Base-by-base conservation (phyloP, 2,797 vertebrate species). In the Acanthiza pusilla region DNA sequence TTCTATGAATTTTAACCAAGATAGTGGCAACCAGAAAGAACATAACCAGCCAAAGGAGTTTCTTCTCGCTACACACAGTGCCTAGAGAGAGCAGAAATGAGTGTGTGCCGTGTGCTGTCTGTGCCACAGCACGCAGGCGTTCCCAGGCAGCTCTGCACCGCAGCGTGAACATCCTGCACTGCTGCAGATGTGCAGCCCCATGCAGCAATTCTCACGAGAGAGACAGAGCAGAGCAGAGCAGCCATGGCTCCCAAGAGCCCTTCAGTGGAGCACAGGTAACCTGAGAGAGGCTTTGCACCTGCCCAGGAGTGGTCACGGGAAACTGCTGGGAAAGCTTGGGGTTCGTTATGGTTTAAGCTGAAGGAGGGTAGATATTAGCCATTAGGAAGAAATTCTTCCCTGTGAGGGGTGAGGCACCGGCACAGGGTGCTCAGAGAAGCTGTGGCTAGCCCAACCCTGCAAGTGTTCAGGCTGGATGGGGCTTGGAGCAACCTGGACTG, bases 121-220 rank as follows among this genome's bases (percentile, higher is more conserved):
- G 67, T 25, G 53, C 15, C 51, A 22, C 48, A 29, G 11, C 36
- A 32, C 0, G 0, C 53, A 27, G 3, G 1, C 1, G 0, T 32
- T 63, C 50, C 19, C 54, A 53, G 38, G 47, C 60, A 32, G 62
- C 74, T 65, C 82, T 36, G 42, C 34, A 60, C 32, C 11, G 1
- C 5, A 65, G 76, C 47, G n/a, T 1, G 10, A 50, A 51, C 51
- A 55, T 10, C 65, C 57, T 63, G 38, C 7, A 0, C 53, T 55
- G 16, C 72, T 80, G 76, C 60, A 82, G 42, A 61, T 32, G 12
- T 15, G 61, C 48, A 73, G 61, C 66, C 65, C 45, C 82, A 47
- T 0, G 0, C 71, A 85, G 53, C 50, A 70, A 5, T 42, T 42
- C 53, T 45, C 60, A 42, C 8, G 66, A 50, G 15, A 36, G 57